phyloP scores from a whole-genome alignment of 2,797 vertebrate species.

The Sternarchorhynchus goeldii region DNA sequence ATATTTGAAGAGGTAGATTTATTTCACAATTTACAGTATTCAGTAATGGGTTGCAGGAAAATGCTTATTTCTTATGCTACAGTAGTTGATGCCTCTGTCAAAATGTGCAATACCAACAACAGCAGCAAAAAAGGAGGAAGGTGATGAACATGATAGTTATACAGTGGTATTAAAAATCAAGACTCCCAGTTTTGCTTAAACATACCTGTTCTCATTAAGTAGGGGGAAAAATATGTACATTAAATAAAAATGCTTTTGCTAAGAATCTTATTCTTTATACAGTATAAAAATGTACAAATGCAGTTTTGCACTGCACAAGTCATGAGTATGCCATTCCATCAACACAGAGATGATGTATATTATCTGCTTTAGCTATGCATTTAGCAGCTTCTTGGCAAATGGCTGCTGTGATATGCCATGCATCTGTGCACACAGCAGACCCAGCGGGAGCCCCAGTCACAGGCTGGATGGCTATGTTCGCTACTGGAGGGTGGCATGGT shows the following conservation, averaged over 20 bases:
- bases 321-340: neutral
- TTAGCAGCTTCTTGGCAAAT: slow-evolving; percentile 12
- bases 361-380: neutral
- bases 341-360: slow-evolving; percentile 1
- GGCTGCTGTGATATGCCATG: neutral
- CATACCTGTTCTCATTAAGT: slow-evolving; percentile 19
- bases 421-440: neutral
- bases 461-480: slow-evolving; percentile 79
- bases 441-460: slow-evolving; percentile 62
- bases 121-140: slow-evolving; percentile 8
- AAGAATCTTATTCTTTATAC: slow-evolving; percentile 4
- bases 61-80: slow-evolving; percentile 10
- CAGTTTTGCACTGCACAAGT: slow-evolving; percentile 23
- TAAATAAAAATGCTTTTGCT: slow-evolving; percentile 11
- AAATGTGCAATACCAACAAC: slow-evolving; percentile 22
- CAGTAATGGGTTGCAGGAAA: neutral
- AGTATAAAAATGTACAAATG: slow-evolving; percentile 49
- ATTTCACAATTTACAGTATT: neutral
- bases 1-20: slow-evolving; percentile 22
- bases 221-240: slow-evolving; percentile 27
- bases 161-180: slow-evolving; percentile 30
- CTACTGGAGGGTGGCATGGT: slow-evolving; percentile 67
- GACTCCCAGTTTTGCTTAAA: neutral
- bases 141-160: neutral
- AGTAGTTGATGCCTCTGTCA: slow-evolving; percentile 4